These are phyloP conservation scores for Archivesica marissinica DNA, from an alignment of 1,140 invertebrate genomes.

Conservation along the genomic window DNA sequence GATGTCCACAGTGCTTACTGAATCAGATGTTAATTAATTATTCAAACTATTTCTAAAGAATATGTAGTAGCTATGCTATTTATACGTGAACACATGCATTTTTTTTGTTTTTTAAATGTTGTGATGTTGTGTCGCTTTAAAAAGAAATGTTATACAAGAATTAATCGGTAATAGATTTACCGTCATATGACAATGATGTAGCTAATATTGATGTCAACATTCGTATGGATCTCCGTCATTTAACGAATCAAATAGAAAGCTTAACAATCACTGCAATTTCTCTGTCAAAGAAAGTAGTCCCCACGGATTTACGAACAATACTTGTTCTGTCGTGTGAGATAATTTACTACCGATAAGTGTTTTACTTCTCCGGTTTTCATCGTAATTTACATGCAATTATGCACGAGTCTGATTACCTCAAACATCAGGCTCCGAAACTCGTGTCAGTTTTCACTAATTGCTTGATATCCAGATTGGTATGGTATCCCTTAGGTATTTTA, in stretches of 20 bases:
- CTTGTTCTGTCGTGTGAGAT: background rate
- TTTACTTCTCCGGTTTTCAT: background rate
- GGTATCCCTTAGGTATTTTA: background rate
- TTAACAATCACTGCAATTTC: constrained; percentile 14
- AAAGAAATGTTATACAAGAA: too few relatives aligned
- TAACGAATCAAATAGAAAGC: background rate
- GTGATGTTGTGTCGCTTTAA: too few relatives aligned
- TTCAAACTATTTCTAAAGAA: too few relatives aligned
- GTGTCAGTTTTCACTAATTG: background rate
- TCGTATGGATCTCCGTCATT: background rate
- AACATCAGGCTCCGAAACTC: background rate
- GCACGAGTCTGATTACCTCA: background rate
- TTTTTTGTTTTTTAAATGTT: too few relatives aligned
- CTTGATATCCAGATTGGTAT: background rate
- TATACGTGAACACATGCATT: too few relatives aligned
- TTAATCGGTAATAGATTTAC: too few relatives aligned
- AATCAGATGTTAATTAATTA: too few relatives aligned
- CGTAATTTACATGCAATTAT: constrained; percentile 20
- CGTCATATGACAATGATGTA: background rate
- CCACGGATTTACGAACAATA: constrained; percentile 2
- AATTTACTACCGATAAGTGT: constrained; percentile 10
- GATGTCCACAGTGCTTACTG: too few relatives aligned
- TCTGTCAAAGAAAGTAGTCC: constrained; percentile 15
- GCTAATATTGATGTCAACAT: background rate
- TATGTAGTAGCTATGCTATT: too few relatives aligned